Evolutionary conservation across 2,797 vertebrate genomes (phyloP).

Genomic region (Takifugu ocellatus): DNA sequence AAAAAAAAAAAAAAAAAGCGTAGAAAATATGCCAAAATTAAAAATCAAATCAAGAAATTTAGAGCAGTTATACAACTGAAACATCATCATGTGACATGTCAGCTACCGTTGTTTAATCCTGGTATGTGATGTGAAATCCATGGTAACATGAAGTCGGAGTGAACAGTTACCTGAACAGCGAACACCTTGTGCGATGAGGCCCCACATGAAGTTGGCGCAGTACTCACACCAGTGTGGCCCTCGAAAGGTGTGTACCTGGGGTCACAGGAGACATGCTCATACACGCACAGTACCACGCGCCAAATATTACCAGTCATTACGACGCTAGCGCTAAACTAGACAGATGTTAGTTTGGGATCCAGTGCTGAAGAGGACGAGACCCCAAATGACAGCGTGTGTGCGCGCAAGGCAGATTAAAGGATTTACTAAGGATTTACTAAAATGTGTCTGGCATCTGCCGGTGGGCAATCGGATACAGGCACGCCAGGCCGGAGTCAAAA

Average conservation of each 20-base stretch:
- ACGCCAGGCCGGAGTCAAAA: slow-evolving; percentile 42
- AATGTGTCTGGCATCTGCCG: slow-evolving; percentile 70
- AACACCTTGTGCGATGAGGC: slow-evolving; percentile 97
- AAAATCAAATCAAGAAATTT: slow-evolving; percentile 3
- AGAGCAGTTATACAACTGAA: slow-evolving; percentile 10
- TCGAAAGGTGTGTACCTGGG: slow-evolving; percentile 92
- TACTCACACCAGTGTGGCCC: slow-evolving; percentile 99
- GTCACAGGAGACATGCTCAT: slow-evolving; percentile 35
- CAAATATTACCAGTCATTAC: background rate
- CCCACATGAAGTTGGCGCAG: slow-evolving; percentile 99
- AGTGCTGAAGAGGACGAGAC: slow-evolving; percentile 29
- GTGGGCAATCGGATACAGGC: slow-evolving; percentile 53
- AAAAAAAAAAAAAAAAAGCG: slow-evolving; percentile 22
- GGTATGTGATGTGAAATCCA: background rate
- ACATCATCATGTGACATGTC: background rate
- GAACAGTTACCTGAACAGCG: slow-evolving; percentile 89
- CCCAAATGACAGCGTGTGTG: slow-evolving; percentile 61
- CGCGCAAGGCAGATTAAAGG: slow-evolving; percentile 70
- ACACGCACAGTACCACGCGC: background rate
- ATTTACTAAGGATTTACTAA: slow-evolving; percentile 70
- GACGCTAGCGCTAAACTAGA: background rate
- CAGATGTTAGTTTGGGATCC: slow-evolving; percentile 46
- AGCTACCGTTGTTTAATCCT: no score
- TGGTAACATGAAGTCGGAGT: slow-evolving; percentile 3
- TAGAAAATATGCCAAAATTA: background rate